Percentiles rank a stretch among this genome's conserved stretches.
Conservation (phyloP, 2,113 vertebrate species). For the Mionectes macconnelli region DNA sequence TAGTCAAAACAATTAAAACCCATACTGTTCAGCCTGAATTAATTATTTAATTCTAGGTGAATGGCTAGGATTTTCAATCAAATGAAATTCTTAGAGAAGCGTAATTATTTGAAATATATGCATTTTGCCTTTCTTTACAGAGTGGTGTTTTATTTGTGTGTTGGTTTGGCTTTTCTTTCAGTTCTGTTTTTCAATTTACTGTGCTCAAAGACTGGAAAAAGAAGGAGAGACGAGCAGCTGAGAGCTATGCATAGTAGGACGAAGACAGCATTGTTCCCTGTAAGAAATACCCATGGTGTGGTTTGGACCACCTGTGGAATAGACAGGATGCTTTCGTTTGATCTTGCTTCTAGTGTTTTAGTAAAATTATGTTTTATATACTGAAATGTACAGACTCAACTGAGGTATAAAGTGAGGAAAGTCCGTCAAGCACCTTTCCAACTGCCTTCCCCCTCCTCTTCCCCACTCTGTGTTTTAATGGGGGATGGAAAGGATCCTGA, state of each 20-base stretch:
- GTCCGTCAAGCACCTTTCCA: background rate
- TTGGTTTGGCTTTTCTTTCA: background rate
- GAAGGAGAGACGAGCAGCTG: background rate
- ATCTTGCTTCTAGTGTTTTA: background rate
- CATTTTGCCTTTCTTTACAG: background rate
- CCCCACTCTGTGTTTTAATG: background rate
- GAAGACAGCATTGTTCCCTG: background rate
- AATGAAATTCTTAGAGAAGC: background rate
- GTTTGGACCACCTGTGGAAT: background rate
- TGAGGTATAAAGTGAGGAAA: background rate
- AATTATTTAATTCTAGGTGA: background rate
- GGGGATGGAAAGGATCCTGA: background rate
- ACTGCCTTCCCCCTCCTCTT: too few relatives aligned
- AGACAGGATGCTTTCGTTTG: rapidly evolving
- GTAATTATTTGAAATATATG: background rate
- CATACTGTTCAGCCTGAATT: background rate
- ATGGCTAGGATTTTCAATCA: background rate
- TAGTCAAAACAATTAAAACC: background rate
- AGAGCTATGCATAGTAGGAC: background rate
- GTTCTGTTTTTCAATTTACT: background rate
- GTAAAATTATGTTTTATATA: background rate
- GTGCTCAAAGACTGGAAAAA: background rate
- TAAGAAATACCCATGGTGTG: background rate
- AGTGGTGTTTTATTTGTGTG: background rate
- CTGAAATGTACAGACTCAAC: background rate